Base-by-base conservation (phyloP, 2,797 vertebrate species). In the Enteromius argenteus region DNA sequence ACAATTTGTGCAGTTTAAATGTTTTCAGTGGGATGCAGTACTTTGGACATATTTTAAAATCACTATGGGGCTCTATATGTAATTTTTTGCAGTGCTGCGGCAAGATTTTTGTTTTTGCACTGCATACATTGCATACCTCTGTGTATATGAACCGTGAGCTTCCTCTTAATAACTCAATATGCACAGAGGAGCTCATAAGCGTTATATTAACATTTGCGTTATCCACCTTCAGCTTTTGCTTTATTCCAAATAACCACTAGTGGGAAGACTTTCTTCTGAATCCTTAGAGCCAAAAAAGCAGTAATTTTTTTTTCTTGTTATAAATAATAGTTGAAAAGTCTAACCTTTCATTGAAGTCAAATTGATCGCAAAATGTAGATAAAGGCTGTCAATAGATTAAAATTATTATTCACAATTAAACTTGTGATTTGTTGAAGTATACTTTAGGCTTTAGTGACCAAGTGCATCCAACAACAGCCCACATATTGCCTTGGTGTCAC, bases 71-170 rank as follows among this genome's bases (percentile, higher is more conserved):
- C 44, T 49, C 44, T 53, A 9, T 49, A 39, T 35, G 46, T 23
- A 37, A 46, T 53, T 11, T 13, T 53, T 23, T 80, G 78, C 30
- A n/a, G 30, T 15, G 3, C 30, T 66, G 62, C 62, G 32, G 62
- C 30, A 9, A 35, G 39, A 5, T n/a, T 11, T 44, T 77, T 46
- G 62, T 32, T 64, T 27, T 13, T 56, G 27, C 23, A 35, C 32
- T 11, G 27, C 27, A 32, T 13, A 64, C 42, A 35, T 46, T 11
- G 27, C 27, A 32, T 13, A 64, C 42, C 42, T 62, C 60, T 62
- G 76, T 35, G 76, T 79, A 66, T 68, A 79, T 23, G 44, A 79
- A 79, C 37, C 62, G 4, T 66, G 76, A 66, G 60, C 77, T 79
- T 79, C 77, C 78, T 53, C 30, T 37, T 19, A 80, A 68, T 78